phyloP scores from a whole-genome alignment of 1,140 invertebrate species.

The Zaprionus davidi region DNA sequence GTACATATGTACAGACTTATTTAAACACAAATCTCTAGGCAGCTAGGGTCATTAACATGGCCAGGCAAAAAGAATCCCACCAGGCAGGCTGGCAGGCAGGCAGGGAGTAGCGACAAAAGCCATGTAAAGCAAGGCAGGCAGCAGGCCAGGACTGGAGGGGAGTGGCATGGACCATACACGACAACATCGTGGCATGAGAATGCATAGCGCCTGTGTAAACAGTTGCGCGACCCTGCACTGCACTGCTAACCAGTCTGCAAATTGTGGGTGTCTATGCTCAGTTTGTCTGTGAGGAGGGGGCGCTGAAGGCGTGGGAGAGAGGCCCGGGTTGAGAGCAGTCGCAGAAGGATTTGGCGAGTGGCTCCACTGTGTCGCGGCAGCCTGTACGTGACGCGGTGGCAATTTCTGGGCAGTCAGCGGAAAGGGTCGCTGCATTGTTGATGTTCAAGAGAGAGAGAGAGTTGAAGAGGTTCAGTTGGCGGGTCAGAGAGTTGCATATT shows the following conservation, averaged over 20 bases:
- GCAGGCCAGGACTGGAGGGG: constrained; percentile 3
- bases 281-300: constrained; percentile 6
- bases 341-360: constrained; percentile 31
- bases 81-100: constrained; percentile 17
- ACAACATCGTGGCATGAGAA: constrained; percentile 32
- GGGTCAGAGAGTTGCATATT: constrained; percentile 13
- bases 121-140: constrained; percentile 19
- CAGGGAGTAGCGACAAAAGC: constrained; percentile 62
- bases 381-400: constrained; percentile 42
- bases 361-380: background rate
- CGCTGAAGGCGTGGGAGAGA: background rate
- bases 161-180: background rate
- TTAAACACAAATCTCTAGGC: constrained; percentile 59
- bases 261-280: constrained; percentile 67
- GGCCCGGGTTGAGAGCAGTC: background rate
- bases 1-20: constrained; percentile 23
- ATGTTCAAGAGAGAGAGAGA: background rate
- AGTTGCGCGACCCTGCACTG: constrained; percentile 51
- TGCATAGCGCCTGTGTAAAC: constrained; percentile 42
- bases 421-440: background rate
- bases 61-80: constrained; percentile 36
- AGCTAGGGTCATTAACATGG: constrained; percentile 81
- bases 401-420: constrained; percentile 22
- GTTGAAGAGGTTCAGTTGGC: constrained; percentile 13
- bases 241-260: constrained; percentile 61